Base-by-base conservation (phyloP, 2,113 vertebrate species). In the Neoarius graeffei region DNA sequence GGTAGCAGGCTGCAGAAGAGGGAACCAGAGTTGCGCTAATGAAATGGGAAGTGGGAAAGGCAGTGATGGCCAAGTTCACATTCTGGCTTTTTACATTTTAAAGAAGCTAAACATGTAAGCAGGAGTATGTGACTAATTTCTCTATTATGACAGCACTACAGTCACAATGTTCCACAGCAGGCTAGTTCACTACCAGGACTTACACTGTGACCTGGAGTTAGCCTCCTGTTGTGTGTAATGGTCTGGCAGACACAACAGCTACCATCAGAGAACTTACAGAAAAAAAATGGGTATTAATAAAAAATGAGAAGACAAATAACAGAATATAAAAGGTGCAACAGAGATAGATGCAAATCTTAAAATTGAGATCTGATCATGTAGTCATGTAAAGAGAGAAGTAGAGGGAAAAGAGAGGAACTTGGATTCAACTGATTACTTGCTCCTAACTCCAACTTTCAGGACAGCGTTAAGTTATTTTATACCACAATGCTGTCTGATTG, bases 241-340 rank as follows among this genome's bases (percentile, higher is more conserved):
- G 86, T 80, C 69, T 83, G 88, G 74, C 88, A 87, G 57, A 87
- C 79, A 87, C 69, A 62, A 84, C 81, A 60, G 30, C 96, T 96
- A 94, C 98, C 97, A 91, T 98, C 96, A 77, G 96, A 95, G 94
- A 98, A 97, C 97, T 98, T 96, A 95, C 92, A 77, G 23, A 56
- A 19, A 57, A 88, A 13, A 88, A 89, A 64, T 54, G 35, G 73
- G 69, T 57, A 64, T 1, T 50, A 85, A 60, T 35, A 17, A 50
- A 87, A 84, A 4, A 57, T 57, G 7, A 67, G 88, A 69, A 90
- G 13, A 85, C 86, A 10, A 50, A 77, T 59, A 74, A 60, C 30
- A 85, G 15, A 54, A 54, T 56, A 54, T 14, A 52, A 52, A 83
- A 71, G 7, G 15, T 74, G 35, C 23, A 19, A 74, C 71, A 74